phyloP scores from a whole-genome alignment of 2,113 vertebrate species.

The Anguilla rostrata region DNA sequence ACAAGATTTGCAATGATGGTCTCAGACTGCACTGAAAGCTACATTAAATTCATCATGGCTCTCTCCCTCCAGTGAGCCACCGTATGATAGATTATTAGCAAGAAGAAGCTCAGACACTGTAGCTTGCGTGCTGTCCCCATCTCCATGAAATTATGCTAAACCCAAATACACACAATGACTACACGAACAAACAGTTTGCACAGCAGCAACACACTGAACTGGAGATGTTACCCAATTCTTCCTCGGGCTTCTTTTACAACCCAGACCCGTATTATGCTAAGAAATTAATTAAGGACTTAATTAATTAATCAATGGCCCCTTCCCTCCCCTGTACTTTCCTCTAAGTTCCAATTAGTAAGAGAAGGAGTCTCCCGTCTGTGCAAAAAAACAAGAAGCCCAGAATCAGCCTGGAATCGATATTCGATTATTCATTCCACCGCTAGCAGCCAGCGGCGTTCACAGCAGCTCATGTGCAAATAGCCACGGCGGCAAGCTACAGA shows the following conservation, averaged over 20 bases:
- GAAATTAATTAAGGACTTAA: slow-evolving; percentile 57
- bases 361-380: slow-evolving; percentile 31
- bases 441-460: slow-evolving; percentile 26
- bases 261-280: slow-evolving; percentile 28
- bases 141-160: slow-evolving; percentile 10
- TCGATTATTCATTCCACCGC: slow-evolving; percentile 30
- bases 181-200: slow-evolving; percentile 38
- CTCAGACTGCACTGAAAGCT: too few species aligned
- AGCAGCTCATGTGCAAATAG: background rate
- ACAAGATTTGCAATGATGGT: background rate
- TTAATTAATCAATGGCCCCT: slow-evolving; percentile 57
- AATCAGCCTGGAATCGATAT: slow-evolving; percentile 39
- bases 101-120: background rate
- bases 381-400: slow-evolving; percentile 31
- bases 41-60: too few species aligned
- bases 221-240: background rate
- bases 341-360: slow-evolving; percentile 28
- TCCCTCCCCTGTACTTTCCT: slow-evolving; percentile 39
- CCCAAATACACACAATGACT: slow-evolving; percentile 31
- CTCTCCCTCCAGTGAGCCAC: too few species aligned
- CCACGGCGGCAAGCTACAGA: slow-evolving; percentile 53
- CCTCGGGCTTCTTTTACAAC: slow-evolving; percentile 25
- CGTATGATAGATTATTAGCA: background rate
- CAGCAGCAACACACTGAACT: background rate
- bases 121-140: background rate